Evolutionary conservation across 2,888 invertebrate genomes (phyloP), one percentile per base, ranked within the genome.

Genomic region (Miltochrista miniata): DNA sequence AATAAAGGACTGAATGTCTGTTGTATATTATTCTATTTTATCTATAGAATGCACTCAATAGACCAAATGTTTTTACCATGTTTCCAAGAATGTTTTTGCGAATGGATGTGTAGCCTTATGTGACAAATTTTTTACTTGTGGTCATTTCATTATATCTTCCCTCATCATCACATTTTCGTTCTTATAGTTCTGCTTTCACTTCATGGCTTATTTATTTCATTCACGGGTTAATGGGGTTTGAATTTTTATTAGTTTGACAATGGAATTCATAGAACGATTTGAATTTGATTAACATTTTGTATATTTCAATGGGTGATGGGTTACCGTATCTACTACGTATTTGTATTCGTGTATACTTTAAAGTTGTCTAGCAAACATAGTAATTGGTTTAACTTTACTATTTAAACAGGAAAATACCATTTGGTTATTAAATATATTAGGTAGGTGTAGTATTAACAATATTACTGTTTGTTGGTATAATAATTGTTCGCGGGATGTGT

Each of bases 21-120:
- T 57, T 51, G 45, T 18, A 54, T 43, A 18, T 35, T 43, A 18
- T 34, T 43, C 14, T 51, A 51, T 33, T n/a, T 36, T 44, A 35
- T n/a, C 36, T 29, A 41, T 15, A 54, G 68, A 67, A 67, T 67
- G 64, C 62, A 60, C 57, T 58, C 54, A 56, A 54, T 55, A 54
- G 49, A 45, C 57, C 64, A 62, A 67, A 10, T 67, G 62, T 50
- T 57, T 54, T 56, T 30, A 29, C 35, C 30, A 42, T 56, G 42
- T 56, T 56, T 43, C 30, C 42, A 53, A 41, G 31, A 50, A 59
- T 48, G 65, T 62, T 67, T 67, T 51, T 46, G 56, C 61, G 64
- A 64, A 57, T 45, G 52, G 36, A 49, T 62, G 12, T 2, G 7
- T 48, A 54, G 60, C 61, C 54, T 61, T 57, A 55, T 56, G 61